Percentiles rank a stretch among this genome's conserved stretches.
Conservation (phyloP, 2,113 vertebrate genomes). For the Brienomyrus brachyistius region DNA sequence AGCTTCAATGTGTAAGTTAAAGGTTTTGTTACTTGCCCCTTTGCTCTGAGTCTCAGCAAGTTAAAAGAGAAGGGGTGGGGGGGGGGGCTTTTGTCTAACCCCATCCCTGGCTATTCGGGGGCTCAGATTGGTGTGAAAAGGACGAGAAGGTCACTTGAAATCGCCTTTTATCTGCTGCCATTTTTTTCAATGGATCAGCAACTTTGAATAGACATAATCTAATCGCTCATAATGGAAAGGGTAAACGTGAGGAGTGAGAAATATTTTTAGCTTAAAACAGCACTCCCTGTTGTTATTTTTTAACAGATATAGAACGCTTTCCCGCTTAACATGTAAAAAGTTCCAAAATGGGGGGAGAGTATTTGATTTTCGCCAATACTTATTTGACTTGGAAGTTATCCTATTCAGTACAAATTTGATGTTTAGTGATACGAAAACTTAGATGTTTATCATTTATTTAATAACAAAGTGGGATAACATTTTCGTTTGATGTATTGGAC, state of each 20-base stretch:
- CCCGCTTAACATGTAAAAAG: neutral
- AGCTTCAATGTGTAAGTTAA: slow-evolving; percentile 41
- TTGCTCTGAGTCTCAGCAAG: slow-evolving; percentile 69
- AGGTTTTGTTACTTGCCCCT: slow-evolving; percentile 68
- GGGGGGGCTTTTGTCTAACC: slow-evolving; percentile 75
- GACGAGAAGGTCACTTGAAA: slow-evolving; percentile 91
- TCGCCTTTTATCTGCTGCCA: slow-evolving; percentile 90
- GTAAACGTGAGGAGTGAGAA: slow-evolving; percentile 63
- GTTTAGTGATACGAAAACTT: neutral
- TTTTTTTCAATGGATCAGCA: slow-evolving; percentile 90
- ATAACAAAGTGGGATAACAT: neutral
- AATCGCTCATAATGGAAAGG: slow-evolving; percentile 83
- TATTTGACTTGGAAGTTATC: neutral
- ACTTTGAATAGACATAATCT: slow-evolving; percentile 88
- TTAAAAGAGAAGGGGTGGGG: slow-evolving; percentile 74
- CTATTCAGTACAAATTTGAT: neutral
- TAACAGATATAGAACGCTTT: slow-evolving; percentile 20
- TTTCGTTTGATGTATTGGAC: neutral
- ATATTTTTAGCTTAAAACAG: slow-evolving; percentile 39
- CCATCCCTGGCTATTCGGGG: slow-evolving; percentile 83
- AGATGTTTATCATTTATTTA: neutral
- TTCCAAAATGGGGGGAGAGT: neutral
- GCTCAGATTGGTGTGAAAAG: slow-evolving; percentile 92
- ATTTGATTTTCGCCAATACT: neutral
- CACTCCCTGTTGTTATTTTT: slow-evolving; percentile 38